phyloP scores from a whole-genome alignment of 2,888 invertebrate species.

The Amiota minor region DNA sequence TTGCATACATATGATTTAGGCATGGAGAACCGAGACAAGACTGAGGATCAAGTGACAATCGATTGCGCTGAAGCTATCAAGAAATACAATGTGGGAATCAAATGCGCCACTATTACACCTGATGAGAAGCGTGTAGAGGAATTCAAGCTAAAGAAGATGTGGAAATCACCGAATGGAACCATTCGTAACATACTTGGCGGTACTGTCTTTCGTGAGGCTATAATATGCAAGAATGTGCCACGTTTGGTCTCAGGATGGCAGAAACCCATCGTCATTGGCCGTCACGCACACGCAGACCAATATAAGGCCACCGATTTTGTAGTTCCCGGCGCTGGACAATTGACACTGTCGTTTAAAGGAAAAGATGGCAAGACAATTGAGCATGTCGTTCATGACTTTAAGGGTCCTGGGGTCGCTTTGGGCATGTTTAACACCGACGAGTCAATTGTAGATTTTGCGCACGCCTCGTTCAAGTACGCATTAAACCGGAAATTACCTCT shows the following conservation, averaged over 20 bases:
- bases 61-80: slow-evolving; percentile 97
- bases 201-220: slow-evolving; percentile 85
- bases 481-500: slow-evolving; percentile 88
- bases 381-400: slow-evolving; percentile 87
- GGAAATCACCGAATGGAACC: slow-evolving; percentile 92
- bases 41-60: slow-evolving; percentile 94
- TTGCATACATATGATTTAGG: slow-evolving; percentile 95
- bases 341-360: slow-evolving; percentile 85
- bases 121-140: slow-evolving; percentile 96
- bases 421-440: slow-evolving; percentile 98
- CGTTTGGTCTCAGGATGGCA: slow-evolving; percentile 95
- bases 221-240: slow-evolving; percentile 94
- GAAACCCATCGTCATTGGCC: slow-evolving; percentile 97
- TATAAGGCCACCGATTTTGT: slow-evolving; percentile 98
- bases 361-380: slow-evolving; percentile 77
- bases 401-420: slow-evolving; percentile 91
- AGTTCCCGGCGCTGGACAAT: slow-evolving; percentile 90
- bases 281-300: slow-evolving; percentile 98
- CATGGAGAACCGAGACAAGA: slow-evolving; percentile 94
- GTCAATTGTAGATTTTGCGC: slow-evolving; percentile 94
- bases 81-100: slow-evolving; percentile 98
- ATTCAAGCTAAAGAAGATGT: slow-evolving; percentile 90
- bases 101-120: slow-evolving; percentile 98
- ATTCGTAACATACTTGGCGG: slow-evolving; percentile 90
- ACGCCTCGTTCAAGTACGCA: slow-evolving; percentile 94